phyloP scores from a whole-genome alignment of 2,113 vertebrate species.

The Syngnathoides biaculeatus region DNA sequence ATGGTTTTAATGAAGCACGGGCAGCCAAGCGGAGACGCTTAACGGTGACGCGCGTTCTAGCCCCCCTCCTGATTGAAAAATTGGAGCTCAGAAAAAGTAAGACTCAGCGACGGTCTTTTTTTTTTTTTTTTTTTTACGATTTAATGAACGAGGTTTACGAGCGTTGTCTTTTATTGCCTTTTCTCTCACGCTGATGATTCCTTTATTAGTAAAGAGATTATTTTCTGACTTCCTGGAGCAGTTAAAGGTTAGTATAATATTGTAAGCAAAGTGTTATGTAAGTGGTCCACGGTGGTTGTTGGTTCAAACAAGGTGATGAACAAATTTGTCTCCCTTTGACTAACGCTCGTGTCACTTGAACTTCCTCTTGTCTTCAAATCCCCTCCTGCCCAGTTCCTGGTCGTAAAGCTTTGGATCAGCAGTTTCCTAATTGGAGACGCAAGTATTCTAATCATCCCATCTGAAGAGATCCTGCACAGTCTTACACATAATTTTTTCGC shows the following conservation, averaged over 20 bases:
- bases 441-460: conserved; percentile 4
- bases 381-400: neutral
- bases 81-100: conserved; percentile 47
- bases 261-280: conserved; percentile 27
- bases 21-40: conserved; percentile 47
- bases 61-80: conserved; percentile 54
- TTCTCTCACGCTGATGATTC: conserved; percentile 35
- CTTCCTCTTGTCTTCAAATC: conserved; percentile 1
- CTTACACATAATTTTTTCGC: neutral
- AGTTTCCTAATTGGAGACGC: conserved; percentile 19
- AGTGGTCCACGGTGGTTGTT: conserved; percentile 30
- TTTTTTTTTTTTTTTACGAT: conserved; percentile 51
- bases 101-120: conserved; percentile 36
- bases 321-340: conserved; percentile 13
- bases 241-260: conserved; percentile 60
- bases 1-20: conserved; percentile 69
- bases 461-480: neutral
- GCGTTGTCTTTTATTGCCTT: conserved; percentile 45
- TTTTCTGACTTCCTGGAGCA: conserved; percentile 59
- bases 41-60: conserved; percentile 32
- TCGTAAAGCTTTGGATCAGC: neutral
- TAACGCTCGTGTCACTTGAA: conserved; percentile 23
- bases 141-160: conserved; percentile 62
- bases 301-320: conserved; percentile 36
- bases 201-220: conserved; percentile 51